Evolutionary conservation across 2,888 invertebrate genomes (phyloP).

Genomic region (Rhodophaea formosa): DNA sequence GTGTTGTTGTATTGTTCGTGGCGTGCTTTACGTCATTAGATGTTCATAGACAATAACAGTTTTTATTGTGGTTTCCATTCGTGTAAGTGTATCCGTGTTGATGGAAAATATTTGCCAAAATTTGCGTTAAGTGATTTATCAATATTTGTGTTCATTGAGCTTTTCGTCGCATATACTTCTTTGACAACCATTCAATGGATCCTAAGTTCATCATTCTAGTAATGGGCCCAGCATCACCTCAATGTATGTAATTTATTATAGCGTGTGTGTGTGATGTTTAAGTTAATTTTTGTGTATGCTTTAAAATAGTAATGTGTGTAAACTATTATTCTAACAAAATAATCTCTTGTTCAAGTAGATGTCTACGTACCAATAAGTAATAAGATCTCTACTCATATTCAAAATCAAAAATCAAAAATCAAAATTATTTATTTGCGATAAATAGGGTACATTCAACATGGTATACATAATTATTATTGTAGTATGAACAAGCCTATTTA

Average conservation of each 20-base stretch:
- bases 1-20: constrained; percentile 17
- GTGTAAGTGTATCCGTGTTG: constrained; percentile 13
- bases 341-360: no score
- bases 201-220: not conserved
- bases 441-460: no score
- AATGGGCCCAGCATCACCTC: not conserved
- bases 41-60: constrained; percentile 17
- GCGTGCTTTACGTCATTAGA: constrained; percentile 18
- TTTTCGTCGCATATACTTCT: not conserved
- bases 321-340: no score
- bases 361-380: no score
- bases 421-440: no score
- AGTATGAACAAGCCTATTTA: no score
- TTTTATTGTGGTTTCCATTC: not conserved
- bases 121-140: constrained; percentile 1
- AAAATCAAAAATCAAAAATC: no score
- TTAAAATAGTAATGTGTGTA: no score
- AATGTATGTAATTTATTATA: not conserved
- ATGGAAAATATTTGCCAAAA: not conserved
- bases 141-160: constrained; percentile 1
- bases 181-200: not conserved
- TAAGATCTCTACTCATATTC: no score
- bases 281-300: not conserved
- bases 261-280: not conserved
- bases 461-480: no score